Conservation (phyloP, 1,140 invertebrate species). For the Linepithema humile region DNA sequence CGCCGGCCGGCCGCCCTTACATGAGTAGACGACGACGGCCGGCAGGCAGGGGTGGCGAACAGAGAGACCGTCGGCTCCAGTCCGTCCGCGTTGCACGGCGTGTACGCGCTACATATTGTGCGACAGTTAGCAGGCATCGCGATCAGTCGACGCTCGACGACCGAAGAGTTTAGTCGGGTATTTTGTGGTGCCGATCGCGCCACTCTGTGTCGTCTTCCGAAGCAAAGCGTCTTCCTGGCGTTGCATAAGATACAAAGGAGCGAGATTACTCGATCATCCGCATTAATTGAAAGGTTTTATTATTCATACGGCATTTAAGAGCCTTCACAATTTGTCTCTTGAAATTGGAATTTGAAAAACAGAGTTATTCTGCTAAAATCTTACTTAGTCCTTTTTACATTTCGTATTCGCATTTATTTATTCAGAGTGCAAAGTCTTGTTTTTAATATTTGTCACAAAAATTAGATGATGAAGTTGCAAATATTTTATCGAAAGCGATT, state of each 20-base stretch:
- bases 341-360: neutral
- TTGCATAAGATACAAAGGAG: neutral
- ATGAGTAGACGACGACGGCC: conserved; percentile 38
- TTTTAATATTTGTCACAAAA: neutral
- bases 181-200: conserved; percentile 35
- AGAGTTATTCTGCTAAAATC: no score
- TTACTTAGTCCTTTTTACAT: no score
- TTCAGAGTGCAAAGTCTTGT: neutral
- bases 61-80: conserved; percentile 59
- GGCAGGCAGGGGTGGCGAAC: conserved; percentile 53
- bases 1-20: conserved; percentile 69
- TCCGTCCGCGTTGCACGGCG: conserved; percentile 43
- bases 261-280: neutral
- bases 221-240: neutral
- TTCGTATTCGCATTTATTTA: neutral
- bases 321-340: neutral
- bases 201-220: neutral
- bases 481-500: neutral
- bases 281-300: neutral
- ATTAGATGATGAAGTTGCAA: neutral
- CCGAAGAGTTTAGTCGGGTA: conserved; percentile 56
- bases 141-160: conserved; percentile 68
- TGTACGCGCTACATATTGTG: conserved; percentile 62
- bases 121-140: conserved; percentile 36
- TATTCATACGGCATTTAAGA: neutral